A percentile compares a stretch with the other conserved stretches of the same genome.
These are phyloP conservation scores for Hormaphis cornu DNA, from an alignment of 1,140 invertebrate species.

Conservation along the genomic window DNA sequence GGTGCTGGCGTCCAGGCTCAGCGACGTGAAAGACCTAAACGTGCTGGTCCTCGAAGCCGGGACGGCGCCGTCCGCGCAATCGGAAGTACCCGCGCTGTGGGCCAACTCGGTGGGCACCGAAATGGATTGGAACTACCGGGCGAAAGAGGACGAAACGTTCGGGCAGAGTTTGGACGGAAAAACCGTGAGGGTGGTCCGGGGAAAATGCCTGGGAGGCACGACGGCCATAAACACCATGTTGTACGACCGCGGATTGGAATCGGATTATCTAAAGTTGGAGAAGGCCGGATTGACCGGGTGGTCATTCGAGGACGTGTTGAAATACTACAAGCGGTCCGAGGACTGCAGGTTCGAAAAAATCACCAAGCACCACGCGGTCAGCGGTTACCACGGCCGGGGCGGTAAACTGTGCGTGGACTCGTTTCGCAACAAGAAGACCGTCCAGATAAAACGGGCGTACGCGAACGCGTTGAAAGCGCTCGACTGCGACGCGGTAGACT, in stretches of 20 bases:
- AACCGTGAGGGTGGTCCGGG: neutral
- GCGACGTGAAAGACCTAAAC: neutral
- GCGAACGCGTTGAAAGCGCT: neutral
- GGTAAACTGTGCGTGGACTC: conserved; percentile 1
- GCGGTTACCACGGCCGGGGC: neutral
- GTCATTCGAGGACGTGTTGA: neutral
- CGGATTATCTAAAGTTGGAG: conserved; percentile 3
- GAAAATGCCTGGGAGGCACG: neutral
- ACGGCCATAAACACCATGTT: conserved; percentile 8
- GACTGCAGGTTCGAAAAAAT: conserved; percentile 11
- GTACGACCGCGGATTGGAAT: neutral
- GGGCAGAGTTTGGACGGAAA: neutral
- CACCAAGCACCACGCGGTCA: neutral
- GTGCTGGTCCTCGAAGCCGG: conserved; percentile 20
- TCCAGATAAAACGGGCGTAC: neutral
- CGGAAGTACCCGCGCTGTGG: conserved; percentile 22
- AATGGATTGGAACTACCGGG: conserved; percentile 1
- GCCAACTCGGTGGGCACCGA: neutral
- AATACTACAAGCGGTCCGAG: conserved; percentile 19
- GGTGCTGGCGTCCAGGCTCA: neutral
- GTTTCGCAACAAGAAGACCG: neutral
- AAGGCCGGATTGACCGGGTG: neutral
- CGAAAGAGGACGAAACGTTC: neutral
- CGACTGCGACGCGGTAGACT: neutral
- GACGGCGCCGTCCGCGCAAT: neutral